Evolutionary conservation across 2,113 vertebrate species (phyloP), one percentile per base, ranked within the genome.

Genomic region (Melanerpes aurifrons): DNA sequence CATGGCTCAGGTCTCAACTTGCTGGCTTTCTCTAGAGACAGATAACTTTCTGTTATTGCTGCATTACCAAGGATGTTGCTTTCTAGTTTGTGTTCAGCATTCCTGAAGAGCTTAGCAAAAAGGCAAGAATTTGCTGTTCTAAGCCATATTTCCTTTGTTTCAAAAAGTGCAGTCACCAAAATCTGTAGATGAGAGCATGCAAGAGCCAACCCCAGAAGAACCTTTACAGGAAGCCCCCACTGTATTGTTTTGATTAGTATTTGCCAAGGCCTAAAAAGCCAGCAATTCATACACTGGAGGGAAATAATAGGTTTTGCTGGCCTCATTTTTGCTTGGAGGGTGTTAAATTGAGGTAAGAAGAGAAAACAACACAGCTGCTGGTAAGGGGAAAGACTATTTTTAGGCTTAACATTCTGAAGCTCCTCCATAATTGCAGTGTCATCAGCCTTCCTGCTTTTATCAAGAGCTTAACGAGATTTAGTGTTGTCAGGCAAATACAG

Each of bases 81-180:
- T 64, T 89, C 81, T 21, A 66, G 47, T 43, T 58, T 67, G 48
- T 26, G 82, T n/a, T 91, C 79, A 92, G 67, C 71, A 67, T 77
- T 87, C 84, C 63, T 77, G 25, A 6, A 9, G 12, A 69, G 35
- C 78, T 87, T 37, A 72, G 86, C 63, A 94, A 79, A 86, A 78
- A 88, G 26, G 26, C 59, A 94, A 66, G 74, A 85, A 96, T 93
- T 82, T 90, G 92, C 92, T 90, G 76, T 40, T 54, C 73, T 93
- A 86, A 90, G 90, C 35, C 26, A 70, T 92, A 89, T 91, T 43
- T 31, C 31, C 45, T 61, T 92, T 88, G 83, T 90, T 96, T 82
- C 79, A 88, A 67, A 95, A 66, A 70, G 70, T 14, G 22, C 8
- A 63, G 35, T 62, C 70, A 53, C 40, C 74, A 70, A 57, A 82